Percentiles rank a stretch among this genome's conserved stretches.
Evolutionary conservation across 64 coral and sea anemone species (phyloP).

Genomic region (Porites australiensis): DNA sequence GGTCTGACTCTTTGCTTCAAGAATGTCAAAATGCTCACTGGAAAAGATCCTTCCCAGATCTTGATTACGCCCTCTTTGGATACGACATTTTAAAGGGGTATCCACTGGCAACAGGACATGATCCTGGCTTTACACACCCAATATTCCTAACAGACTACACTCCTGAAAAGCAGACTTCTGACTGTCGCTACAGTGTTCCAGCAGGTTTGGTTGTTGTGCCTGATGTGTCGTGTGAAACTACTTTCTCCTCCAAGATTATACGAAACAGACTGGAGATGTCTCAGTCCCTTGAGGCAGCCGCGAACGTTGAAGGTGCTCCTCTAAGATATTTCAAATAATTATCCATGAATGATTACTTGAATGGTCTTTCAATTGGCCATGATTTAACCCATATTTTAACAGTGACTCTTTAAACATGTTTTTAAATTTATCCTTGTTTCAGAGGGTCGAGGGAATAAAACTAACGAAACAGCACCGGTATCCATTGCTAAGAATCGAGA

Average conservation of each 20-base stretch:
- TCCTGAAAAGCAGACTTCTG: constrained; percentile 27
- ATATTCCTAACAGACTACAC: constrained; percentile 18
- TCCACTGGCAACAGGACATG: constrained; percentile 40
- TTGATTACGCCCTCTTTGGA: constrained; percentile 40
- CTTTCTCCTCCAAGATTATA: constrained; percentile 37
- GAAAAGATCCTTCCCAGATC: constrained; percentile 40
- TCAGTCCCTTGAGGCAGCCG: constrained; percentile 18
- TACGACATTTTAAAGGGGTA: constrained; percentile 42
- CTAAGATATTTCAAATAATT: neutral
- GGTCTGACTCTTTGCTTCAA: constrained; percentile 23
- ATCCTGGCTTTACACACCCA: constrained; percentile 55
- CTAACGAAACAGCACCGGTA: too few species aligned
- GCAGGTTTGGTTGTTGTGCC: constrained; percentile 39
- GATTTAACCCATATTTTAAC: too few species aligned
- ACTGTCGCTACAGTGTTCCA: constrained; percentile 64
- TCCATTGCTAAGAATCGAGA: too few species aligned
- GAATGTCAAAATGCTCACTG: constrained; percentile 44
- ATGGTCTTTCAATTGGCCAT: neutral
- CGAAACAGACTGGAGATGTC: constrained; percentile 55
- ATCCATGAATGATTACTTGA: neutral
- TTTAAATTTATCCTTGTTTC: neutral
- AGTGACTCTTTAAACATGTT: neutral
- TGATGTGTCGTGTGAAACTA: constrained; percentile 49
- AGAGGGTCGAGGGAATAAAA: too few species aligned
- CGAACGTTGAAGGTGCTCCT: constrained; percentile 36